A percentile compares a stretch with the other conserved stretches of the same genome.
Conservation (phyloP, 2,113 vertebrate genomes). For the Prochilodus magdalenae region DNA sequence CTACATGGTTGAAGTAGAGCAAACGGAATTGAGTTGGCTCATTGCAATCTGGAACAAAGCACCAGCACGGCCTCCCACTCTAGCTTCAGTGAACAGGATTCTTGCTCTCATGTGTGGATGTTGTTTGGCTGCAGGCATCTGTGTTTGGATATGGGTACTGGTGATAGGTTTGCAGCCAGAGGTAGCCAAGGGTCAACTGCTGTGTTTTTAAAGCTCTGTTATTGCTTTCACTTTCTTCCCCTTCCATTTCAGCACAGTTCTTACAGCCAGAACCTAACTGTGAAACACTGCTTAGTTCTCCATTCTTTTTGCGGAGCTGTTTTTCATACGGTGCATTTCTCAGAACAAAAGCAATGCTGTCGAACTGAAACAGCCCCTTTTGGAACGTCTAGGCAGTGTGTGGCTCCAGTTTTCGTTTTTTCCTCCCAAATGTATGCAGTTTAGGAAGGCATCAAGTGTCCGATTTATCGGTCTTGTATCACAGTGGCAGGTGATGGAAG, state of each 20-base stretch:
- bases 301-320: conserved; percentile 2
- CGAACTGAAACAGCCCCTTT: not conserved
- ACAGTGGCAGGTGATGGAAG: conserved; percentile 87
- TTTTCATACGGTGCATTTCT: not conserved
- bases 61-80: conserved; percentile 67
- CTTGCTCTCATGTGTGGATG: conserved; percentile 83
- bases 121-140: conserved; percentile 94
- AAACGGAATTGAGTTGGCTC: conserved; percentile 10
- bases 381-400: not conserved
- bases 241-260: conserved; percentile 42
- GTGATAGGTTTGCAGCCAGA: conserved; percentile 95
- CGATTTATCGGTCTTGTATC: conserved; percentile 64
- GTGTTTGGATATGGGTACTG: conserved; percentile 94
- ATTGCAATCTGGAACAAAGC: conserved; percentile 16
- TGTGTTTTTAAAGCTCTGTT: conserved; percentile 81
- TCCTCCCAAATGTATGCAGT: not conserved
- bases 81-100: conserved; percentile 83
- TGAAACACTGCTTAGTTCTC: not conserved
- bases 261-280: conserved; percentile 15
- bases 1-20: not conserved
- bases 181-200: conserved; percentile 92
- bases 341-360: not conserved
- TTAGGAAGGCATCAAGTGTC: conserved; percentile 27
- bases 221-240: conserved; percentile 68
- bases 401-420: not conserved